Percentiles rank a stretch among this genome's conserved stretches.
Conservation (phyloP, 2,888 invertebrate genomes). For the Yponomeuta evonymella region DNA sequence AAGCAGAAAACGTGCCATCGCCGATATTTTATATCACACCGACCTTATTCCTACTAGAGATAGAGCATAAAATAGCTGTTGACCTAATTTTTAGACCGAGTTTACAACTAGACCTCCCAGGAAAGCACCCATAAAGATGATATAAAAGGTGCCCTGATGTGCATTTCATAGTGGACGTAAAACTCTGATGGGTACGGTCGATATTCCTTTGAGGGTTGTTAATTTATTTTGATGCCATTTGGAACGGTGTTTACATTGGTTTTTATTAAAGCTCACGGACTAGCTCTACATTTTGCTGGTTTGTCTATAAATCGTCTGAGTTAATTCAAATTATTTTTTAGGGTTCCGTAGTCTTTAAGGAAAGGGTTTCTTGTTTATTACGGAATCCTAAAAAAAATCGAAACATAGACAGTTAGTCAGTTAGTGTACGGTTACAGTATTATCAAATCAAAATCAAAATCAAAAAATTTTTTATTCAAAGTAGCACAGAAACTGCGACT, state of each 20-base stretch:
- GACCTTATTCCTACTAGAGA: constrained; percentile 2
- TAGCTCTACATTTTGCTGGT: neutral
- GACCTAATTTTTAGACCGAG: constrained; percentile 5
- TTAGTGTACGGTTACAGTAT: too few relatives aligned
- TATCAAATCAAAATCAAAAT: too few relatives aligned
- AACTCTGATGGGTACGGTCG: neutral
- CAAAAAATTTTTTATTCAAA: too few relatives aligned
- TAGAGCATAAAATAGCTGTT: constrained; percentile 7
- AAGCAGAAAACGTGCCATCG: neutral
- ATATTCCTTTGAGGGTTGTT: neutral
- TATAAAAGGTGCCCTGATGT: neutral
- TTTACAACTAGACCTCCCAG: constrained; percentile 8
- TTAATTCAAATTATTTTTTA: too few relatives aligned
- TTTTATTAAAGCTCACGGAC: neutral
- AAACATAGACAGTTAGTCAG: too few relatives aligned
- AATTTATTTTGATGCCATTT: constrained; percentile 6
- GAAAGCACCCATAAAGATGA: neutral
- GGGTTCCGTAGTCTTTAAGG: too few relatives aligned
- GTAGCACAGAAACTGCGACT: too few relatives aligned
- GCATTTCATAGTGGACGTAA: constrained; percentile 1
- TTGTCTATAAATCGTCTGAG: neutral
- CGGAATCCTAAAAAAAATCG: too few relatives aligned
- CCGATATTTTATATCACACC: neutral
- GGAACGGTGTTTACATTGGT: neutral
- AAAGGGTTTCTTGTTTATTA: too few relatives aligned